Evolutionary conservation across 2,797 vertebrate genomes (phyloP).

Genomic region (Cyclopterus lumpus): DNA sequence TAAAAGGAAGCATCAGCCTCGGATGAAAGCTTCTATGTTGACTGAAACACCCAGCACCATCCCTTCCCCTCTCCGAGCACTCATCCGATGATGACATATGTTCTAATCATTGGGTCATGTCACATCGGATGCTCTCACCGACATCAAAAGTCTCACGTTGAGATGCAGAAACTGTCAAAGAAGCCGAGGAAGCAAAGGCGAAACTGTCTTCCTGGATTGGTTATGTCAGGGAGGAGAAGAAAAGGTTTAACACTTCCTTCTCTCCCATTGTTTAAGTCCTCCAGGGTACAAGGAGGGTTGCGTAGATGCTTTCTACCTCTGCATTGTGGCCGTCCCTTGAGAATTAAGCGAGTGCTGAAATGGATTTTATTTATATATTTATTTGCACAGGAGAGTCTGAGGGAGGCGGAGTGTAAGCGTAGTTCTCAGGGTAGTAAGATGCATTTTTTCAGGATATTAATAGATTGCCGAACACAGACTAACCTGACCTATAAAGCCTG

Average conservation of each 20-base stretch:
- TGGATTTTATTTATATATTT: conserved; percentile 52
- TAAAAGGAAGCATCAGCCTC: conserved; percentile 60
- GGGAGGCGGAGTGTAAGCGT: conserved; percentile 46
- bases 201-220: conserved; percentile 59
- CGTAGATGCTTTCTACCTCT: conserved; percentile 48
- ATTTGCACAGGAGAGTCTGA: conserved; percentile 43
- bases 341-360: conserved; percentile 44
- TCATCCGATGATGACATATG: conserved; percentile 71
- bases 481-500: conserved; percentile 73
- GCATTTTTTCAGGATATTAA: conserved; percentile 71
- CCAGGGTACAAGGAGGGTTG: conserved; percentile 22
- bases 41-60: conserved; percentile 59
- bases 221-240: conserved; percentile 50
- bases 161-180: conserved; percentile 62
- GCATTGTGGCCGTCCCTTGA: conserved; percentile 51
- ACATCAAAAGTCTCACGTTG: conserved; percentile 74
- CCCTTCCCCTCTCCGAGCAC: conserved; percentile 37
- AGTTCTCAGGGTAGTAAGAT: conserved; percentile 46
- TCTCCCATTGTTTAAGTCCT: conserved; percentile 48
- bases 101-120: conserved; percentile 75
- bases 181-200: conserved; percentile 51
- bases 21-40: conserved; percentile 68
- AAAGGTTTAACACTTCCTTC: conserved; percentile 65
- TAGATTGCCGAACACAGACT: conserved; percentile 61
- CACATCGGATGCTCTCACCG: conserved; percentile 60